Base-by-base conservation (phyloP, 2,113 vertebrate genomes). In the Charina bottae region DNA sequence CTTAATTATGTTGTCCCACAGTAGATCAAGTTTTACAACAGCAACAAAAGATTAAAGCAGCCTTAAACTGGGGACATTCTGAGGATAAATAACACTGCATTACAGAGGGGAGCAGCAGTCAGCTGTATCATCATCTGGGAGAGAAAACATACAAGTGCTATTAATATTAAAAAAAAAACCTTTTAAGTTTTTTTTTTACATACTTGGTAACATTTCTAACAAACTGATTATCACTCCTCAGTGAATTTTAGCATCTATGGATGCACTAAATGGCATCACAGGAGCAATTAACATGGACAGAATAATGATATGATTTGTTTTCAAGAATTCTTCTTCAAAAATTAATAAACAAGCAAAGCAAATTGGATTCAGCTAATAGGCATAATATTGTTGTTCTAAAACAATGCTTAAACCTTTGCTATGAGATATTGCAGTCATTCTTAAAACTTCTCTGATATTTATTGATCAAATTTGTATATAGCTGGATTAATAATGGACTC, bases 1-100 rank as follows among this genome's bases (percentile, higher is more conserved):
- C 95, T 97, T 97, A 97, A 98, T 97, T 97, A 97, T 96, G 93
- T 96, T 97, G 96, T 97, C 91, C 88, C 60, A 97, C 92, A 96
- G 96, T 97, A 98, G 96, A 98, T 98, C 96, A 97, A 97, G 92
- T 97, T 98, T 97, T 97, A 97, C 95, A 97, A 91, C 94, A 93
- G 95, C 96, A 96, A 96, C 97, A 97, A 97, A 97, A 96, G 97
- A 98, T 97, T 97, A 97, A 97, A 97, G 95, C 19, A 55, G 89
- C 96, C 97, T 97, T 97, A 95, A 97, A 94, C 1, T 94, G 94
- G 93, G 97, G 95, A 97, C 94, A 89, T 96, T 96, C 95, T 95
- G 95, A 97, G 96, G 95, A 97, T 97, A 97, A 97, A 96, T 91
- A 95, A 92, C 0, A 23, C 58, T 93, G 91, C 91, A 59, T 94